Evolutionary conservation across 2,888 invertebrate species (phyloP).

Genomic region (Blera fallax): DNA sequence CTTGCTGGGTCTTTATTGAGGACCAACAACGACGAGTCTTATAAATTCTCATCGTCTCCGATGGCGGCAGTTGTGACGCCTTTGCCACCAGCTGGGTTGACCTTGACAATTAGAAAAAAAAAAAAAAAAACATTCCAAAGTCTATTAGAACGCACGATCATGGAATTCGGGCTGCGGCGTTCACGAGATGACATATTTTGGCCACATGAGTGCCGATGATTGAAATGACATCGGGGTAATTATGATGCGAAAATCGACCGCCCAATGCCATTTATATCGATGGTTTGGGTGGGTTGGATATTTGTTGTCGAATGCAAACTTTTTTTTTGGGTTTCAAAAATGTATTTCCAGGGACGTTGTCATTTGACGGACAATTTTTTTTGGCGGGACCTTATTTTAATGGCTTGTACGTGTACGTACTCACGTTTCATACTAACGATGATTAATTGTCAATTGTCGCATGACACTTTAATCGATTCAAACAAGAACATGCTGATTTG

Average conservation of each 20-base stretch:
- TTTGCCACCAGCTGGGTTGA: neutral
- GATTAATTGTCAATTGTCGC: neutral
- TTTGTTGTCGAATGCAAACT: slow-evolving; percentile 1
- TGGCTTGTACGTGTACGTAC: too few relatives aligned
- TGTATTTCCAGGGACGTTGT: too few relatives aligned
- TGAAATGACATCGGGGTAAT: slow-evolving; percentile 53
- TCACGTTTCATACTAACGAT: neutral
- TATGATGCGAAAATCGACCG: slow-evolving; percentile 16
- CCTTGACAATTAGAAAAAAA: slow-evolving; percentile 28
- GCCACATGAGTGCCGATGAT: slow-evolving; percentile 37
- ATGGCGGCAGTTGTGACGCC: neutral
- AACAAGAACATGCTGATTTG: too few relatives aligned
- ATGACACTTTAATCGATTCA: neutral
- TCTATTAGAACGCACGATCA: neutral
- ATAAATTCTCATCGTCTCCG: slow-evolving; percentile 29
- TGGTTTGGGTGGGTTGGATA: neutral
- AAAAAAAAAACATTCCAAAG: neutral
- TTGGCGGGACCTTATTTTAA: too few relatives aligned
- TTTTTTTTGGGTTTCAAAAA: neutral
- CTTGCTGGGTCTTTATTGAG: slow-evolving; percentile 19
- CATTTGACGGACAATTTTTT: too few relatives aligned
- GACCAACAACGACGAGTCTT: slow-evolving; percentile 28
- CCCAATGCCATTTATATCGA: slow-evolving; percentile 4
- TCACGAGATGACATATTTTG: slow-evolving; percentile 28
- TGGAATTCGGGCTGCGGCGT: neutral